These are phyloP conservation scores for Zosterops hypoxanthus DNA, from an alignment of 2,113 vertebrate species.

Conservation along the genomic window DNA sequence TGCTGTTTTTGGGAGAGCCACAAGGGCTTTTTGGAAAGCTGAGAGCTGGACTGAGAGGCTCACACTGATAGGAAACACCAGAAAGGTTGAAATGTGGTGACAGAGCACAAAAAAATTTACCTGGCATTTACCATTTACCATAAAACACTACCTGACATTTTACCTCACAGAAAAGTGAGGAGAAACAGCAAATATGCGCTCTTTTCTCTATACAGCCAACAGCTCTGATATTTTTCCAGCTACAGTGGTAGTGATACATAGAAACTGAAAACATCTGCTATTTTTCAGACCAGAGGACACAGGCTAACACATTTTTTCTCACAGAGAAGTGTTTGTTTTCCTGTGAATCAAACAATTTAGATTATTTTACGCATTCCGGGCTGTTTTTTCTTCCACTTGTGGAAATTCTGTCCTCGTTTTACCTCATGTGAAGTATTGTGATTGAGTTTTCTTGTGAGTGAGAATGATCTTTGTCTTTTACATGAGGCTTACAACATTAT, in stretches of 20 bases:
- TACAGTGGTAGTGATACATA: neutral
- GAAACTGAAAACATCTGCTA: neutral
- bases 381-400: neutral
- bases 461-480: neutral
- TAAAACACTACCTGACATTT: neutral
- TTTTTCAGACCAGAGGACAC: neutral
- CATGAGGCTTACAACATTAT: neutral
- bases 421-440: neutral
- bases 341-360: neutral
- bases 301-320: neutral
- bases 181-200: neutral
- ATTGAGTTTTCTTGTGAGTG: neutral
- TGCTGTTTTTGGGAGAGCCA: accelerated
- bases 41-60: neutral
- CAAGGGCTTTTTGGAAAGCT: neutral
- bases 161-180: neutral
- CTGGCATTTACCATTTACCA: neutral
- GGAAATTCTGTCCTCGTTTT: neutral
- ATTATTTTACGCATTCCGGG: neutral
- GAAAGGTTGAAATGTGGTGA: neutral
- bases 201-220: neutral
- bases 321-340: neutral
- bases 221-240: neutral
- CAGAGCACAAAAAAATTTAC: neutral
- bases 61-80: neutral